A percentile compares a stretch with the other conserved stretches of the same genome.
phyloP scores from a whole-genome alignment of 2,888 invertebrate genomes.

The Eledona agricola region DNA sequence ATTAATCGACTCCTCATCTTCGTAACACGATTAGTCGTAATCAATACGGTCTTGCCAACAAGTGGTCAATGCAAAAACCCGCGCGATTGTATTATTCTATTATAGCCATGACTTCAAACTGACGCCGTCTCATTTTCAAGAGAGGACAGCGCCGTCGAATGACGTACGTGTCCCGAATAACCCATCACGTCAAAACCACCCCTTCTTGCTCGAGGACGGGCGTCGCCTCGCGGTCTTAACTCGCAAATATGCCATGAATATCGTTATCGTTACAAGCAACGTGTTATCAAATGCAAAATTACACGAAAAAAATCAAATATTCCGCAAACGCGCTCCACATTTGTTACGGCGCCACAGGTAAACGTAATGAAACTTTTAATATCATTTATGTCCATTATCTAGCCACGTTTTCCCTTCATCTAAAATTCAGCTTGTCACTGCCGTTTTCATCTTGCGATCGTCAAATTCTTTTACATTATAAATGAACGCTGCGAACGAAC shows the following conservation, averaged over 20 bases:
- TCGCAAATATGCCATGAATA: slow-evolving; percentile 47
- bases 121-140: slow-evolving; percentile 47
- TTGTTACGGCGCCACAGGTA: slow-evolving; percentile 21
- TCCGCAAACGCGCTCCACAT: slow-evolving; percentile 14
- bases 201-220: slow-evolving; percentile 44
- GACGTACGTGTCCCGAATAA: slow-evolving; percentile 51
- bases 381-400: slow-evolving; percentile 33
- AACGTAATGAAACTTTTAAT: slow-evolving; percentile 36
- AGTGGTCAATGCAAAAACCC: slow-evolving; percentile 16
- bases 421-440: slow-evolving; percentile 39
- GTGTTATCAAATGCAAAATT: too few relatives aligned
- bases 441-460: slow-evolving; percentile 38
- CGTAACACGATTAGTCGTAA: slow-evolving; percentile 29
- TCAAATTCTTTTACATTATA: slow-evolving; percentile 35
- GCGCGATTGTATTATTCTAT: slow-evolving; percentile 1
- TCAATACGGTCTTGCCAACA: slow-evolving; percentile 28
- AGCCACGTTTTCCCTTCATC: slow-evolving; percentile 32
- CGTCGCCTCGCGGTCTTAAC: slow-evolving; percentile 43
- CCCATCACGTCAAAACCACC: slow-evolving; percentile 39
- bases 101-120: slow-evolving; percentile 40
- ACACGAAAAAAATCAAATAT: too few relatives aligned
- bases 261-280: too few relatives aligned
- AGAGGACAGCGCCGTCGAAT: slow-evolving; percentile 49
- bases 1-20: slow-evolving; percentile 29
- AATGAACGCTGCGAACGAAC: slow-evolving; percentile 25